Evolutionary conservation across 2,888 invertebrate species (phyloP), one percentile per base, ranked within the genome.

Genomic region (Melipona beecheii): DNA sequence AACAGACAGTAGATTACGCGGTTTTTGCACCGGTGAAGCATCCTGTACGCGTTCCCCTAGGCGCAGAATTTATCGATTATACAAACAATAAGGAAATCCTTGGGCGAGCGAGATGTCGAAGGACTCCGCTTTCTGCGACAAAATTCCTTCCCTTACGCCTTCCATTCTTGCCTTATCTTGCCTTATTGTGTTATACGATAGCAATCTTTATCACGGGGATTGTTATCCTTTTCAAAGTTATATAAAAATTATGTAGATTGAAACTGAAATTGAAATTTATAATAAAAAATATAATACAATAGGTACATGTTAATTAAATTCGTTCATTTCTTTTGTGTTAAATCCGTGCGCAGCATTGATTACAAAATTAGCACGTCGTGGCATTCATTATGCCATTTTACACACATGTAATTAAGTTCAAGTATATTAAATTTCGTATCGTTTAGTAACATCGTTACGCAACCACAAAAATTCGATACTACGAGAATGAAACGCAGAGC

Each of bases 61-160:
- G 83, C 84, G 50, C 56, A 72, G 76, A 84, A 91, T 91, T 91
- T 92, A 91, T 91, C 84, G 86, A 80, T 88, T 86, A 87, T 87
- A 86, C 87, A 89, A 88, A 90, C 90, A 89, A 89, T 90, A 89
- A 91, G 91, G 90, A 91, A 91, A 86, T 87, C 87, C 75, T 69
- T 54, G 66, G 68, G 54, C 68, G 54, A 71, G 50, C 64, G 65
- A 74, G 54, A 81, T 17, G 78, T 81, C 79, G 72, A 78, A 78
- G 73, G 69, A 27, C 75, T 54, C 0, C 56, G 36, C 17, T 31
- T 54, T 69, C 52, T 49, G 27, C 54, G 19, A 64, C 31, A 19
- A 31, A 19, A 5, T 27, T 13, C 31, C 31, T 13, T 13, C 19
- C 21, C 27, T 64, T 2, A 0, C 31, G 21, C 2, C 11, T 4